Conservation (phyloP, 2,888 invertebrate genomes). For the Eucera pruinosa region DNA sequence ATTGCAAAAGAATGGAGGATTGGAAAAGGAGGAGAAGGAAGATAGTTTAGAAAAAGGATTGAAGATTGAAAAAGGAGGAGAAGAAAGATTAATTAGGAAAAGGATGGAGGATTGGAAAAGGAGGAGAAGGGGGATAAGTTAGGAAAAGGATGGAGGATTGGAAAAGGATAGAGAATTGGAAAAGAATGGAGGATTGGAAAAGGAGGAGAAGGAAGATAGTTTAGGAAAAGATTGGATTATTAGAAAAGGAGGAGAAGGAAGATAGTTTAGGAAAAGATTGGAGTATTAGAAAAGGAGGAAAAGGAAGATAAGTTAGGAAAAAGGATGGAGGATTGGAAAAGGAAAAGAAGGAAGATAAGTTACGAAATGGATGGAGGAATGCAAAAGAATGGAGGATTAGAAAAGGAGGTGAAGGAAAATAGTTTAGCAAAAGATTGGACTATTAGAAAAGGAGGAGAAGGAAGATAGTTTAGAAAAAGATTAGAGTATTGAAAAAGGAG, state of each 20-base stretch:
- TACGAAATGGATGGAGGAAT: constrained; percentile 43
- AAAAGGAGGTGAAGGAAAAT: constrained; percentile 44
- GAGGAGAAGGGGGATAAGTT: constrained; percentile 54
- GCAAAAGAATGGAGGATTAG: constrained; percentile 47
- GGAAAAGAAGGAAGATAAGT: constrained; percentile 53
- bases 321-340: constrained; percentile 43
- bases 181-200: constrained; percentile 41
- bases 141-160: constrained; percentile 42
- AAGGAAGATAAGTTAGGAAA: constrained; percentile 52
- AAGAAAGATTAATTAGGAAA: no score
- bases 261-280: constrained; percentile 50
- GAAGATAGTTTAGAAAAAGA: no score
- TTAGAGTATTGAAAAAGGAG: constrained; percentile 43
- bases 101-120: constrained; percentile 42
- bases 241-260: constrained; percentile 50
- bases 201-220: constrained; percentile 53
- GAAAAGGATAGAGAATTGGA: constrained; percentile 48
- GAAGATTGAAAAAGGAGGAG: constrained; percentile 39
- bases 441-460: constrained; percentile 25
- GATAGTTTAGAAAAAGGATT: constrained; percentile 50
- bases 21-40: constrained; percentile 50
- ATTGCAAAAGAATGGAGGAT: constrained; percentile 43
- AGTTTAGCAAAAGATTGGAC: constrained; percentile 22
- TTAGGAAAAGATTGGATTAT: constrained; percentile 42
- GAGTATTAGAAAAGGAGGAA: constrained; percentile 41